Conservation (phyloP, 2,888 invertebrate genomes). For the Salticus scenicus region DNA sequence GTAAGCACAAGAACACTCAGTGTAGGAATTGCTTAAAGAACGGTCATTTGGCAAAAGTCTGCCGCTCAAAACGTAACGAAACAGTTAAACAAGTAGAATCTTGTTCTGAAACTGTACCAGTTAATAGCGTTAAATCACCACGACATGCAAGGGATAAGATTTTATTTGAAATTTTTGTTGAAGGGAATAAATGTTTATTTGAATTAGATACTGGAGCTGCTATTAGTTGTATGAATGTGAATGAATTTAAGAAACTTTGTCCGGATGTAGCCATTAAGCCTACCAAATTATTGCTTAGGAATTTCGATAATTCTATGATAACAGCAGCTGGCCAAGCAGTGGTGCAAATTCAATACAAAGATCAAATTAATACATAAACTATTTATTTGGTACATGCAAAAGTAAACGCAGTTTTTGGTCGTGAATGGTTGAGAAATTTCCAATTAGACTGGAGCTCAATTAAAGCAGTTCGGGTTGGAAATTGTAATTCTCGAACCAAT, state of each 20-base stretch:
- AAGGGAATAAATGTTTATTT: constrained; percentile 45
- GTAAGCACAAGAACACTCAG: constrained; percentile 52
- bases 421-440: constrained; percentile 54
- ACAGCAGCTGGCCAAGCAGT: constrained; percentile 54
- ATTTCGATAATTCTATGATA: constrained; percentile 52
- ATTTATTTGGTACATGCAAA: constrained; percentile 51
- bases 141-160: constrained; percentile 54
- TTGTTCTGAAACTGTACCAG: constrained; percentile 51
- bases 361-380: constrained; percentile 45
- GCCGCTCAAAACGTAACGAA: constrained; percentile 54
- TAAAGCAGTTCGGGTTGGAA: too few species aligned
- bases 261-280: constrained; percentile 54
- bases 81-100: constrained; percentile 54
- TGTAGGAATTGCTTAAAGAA: constrained; percentile 52
- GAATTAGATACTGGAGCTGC: constrained; percentile 49
- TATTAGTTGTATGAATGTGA: constrained; percentile 46
- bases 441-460: constrained; percentile 48
- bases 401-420: constrained; percentile 51
- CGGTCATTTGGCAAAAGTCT: constrained; percentile 54
- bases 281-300: constrained; percentile 52
- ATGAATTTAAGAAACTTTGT: constrained; percentile 48
- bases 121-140: constrained; percentile 54
- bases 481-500: too few species aligned
- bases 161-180: constrained; percentile 51
- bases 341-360: constrained; percentile 47